Base-by-base conservation (phyloP, 1,140 invertebrate species). In the Brachionus rubens region DNA sequence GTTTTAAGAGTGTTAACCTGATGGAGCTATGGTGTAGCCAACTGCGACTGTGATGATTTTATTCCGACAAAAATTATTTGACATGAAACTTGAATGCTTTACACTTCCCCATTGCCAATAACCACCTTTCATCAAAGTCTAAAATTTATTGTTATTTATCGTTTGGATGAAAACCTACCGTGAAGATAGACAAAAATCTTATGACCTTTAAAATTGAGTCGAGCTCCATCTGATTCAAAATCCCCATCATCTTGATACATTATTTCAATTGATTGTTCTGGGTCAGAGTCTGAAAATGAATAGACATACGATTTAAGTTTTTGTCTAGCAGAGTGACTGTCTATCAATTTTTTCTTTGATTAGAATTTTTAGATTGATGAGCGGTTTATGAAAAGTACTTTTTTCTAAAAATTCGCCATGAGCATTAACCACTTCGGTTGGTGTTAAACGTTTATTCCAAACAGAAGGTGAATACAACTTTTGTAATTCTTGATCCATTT, bases 21-120 rank as follows among this genome's bases (percentile, higher is more conserved):
- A 10, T 14, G 68, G 68, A 21, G 68, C 68, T 50, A 72, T 36
- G 16, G 30, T 72, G n/a, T 72, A 72, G 3, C 68, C 68, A 40
- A 72, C 33, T 30, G 68, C 68, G 3, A 41, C 26, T 72, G 36
- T 41, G 19, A 72, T 72, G 2, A 72, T 16, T 9, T 50, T 50
- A 26, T 72, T 48, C 3, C 1, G 21, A 50, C 46, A 48, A 9
- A 72, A 50, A 26, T 36, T 41, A 36, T 72, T 46, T 10, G 43
- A 16, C 68, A 72, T 72, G 41, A 50, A 72, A 40, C 46, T 40
- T 14, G 68, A 48, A 50, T 50, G 24, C 19, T 72, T 48, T 12
- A 72, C 46, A 14, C 65, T 30, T 72, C 68, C 68, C 68, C 68
- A 72, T 72, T 72, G 68, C 68, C 68, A 72, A 33, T 72, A 72